phyloP scores from a whole-genome alignment of 1,140 invertebrate genomes.

The Latrodectus geometricus region DNA sequence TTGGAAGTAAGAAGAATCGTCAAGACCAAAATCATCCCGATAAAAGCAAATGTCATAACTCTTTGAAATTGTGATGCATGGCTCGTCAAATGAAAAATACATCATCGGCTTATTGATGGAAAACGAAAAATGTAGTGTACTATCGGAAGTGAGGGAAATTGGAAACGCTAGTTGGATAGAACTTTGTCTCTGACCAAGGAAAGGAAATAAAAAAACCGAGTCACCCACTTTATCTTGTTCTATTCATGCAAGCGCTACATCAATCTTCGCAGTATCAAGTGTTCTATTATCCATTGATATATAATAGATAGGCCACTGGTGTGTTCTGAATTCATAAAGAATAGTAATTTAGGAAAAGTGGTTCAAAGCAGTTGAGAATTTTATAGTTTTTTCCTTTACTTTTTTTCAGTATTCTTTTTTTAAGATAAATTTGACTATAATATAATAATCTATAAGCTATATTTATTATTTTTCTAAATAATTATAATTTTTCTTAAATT shows the following conservation, averaged over 20 bases:
- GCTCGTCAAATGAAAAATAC: conserved; percentile 50
- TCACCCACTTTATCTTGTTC: conserved; percentile 43
- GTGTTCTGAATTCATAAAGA: conserved; percentile 6
- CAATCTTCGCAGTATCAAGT: conserved; percentile 55
- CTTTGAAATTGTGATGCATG: conserved; percentile 45
- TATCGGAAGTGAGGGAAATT: conserved; percentile 24
- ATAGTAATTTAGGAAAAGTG: too few relatives aligned
- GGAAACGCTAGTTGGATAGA: conserved; percentile 1
- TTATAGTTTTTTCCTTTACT: too few relatives aligned
- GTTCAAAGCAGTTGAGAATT: too few relatives aligned
- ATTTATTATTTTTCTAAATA: too few relatives aligned
- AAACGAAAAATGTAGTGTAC: conserved; percentile 20
- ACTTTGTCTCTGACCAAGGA: neutral
- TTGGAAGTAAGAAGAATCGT: too few relatives aligned
- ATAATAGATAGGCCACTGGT: conserved; percentile 43
- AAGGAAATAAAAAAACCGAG: conserved; percentile 9
- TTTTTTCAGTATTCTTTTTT: too few relatives aligned
- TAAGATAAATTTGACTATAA: too few relatives aligned
- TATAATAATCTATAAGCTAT: too few relatives aligned
- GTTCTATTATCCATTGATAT: conserved; percentile 56
- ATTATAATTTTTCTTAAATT: too few relatives aligned
- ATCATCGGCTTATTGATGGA: conserved; percentile 57
- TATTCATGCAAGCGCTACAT: conserved; percentile 33
- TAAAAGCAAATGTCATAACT: too few relatives aligned
- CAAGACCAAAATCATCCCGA: too few relatives aligned